Percentiles rank a stretch among this genome's conserved stretches.
These are phyloP conservation scores for Cololabis saira DNA, from an alignment of 2,113 vertebrate genomes.

Conservation along the genomic window DNA sequence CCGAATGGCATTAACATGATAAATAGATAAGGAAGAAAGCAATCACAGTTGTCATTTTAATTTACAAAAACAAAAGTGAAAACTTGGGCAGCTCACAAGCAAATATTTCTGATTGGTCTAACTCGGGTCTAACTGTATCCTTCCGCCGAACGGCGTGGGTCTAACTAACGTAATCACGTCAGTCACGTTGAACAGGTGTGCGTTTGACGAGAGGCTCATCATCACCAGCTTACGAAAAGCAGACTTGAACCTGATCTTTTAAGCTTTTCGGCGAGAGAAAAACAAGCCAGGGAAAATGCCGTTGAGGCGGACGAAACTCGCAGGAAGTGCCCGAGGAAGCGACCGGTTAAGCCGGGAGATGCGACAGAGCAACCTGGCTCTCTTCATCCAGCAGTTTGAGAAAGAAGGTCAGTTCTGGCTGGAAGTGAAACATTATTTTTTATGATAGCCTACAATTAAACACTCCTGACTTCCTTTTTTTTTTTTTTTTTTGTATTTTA, in stretches of 20 bases:
- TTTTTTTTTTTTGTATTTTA: neutral
- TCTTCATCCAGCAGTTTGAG: slow-evolving; percentile 86
- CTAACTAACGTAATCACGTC: neutral
- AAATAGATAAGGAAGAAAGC: neutral
- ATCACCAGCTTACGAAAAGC: too few species aligned
- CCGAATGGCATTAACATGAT: too few species aligned
- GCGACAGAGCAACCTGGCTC: slow-evolving; percentile 53
- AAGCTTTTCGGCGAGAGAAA: too few species aligned
- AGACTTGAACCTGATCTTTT: too few species aligned
- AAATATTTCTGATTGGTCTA: neutral
- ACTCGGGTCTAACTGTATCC: neutral
- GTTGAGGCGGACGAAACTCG: neutral
- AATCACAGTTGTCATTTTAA: neutral
- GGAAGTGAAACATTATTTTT: too few species aligned
- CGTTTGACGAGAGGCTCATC: too few species aligned
- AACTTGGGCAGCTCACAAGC: too few species aligned
- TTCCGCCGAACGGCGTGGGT: neutral
- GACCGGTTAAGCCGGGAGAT: slow-evolving; percentile 55
- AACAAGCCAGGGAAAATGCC: slow-evolving; percentile 28
- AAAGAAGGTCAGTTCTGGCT: slow-evolving; percentile 76
- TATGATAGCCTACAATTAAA: neutral
- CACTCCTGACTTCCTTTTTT: neutral
- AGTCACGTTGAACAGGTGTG: neutral
- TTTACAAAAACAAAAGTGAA: too few species aligned
- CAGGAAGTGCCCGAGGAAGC: neutral